phyloP scores from a whole-genome alignment of 2,888 invertebrate species.

The Ichneumoninae sp. region DNA sequence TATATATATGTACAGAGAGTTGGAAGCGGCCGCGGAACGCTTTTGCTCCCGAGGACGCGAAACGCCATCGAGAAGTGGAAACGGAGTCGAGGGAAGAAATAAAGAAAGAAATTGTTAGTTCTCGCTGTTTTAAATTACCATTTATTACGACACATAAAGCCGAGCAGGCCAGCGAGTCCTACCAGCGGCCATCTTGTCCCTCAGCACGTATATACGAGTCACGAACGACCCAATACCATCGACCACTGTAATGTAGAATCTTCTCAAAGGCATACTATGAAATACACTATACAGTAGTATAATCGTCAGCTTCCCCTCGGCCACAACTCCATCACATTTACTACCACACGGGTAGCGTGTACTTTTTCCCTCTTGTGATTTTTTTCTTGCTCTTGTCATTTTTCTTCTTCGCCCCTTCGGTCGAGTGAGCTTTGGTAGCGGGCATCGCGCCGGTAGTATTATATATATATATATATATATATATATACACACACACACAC shows the following conservation, averaged over 20 bases:
- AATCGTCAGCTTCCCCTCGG: constrained; percentile 54
- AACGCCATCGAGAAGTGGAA: constrained; percentile 60
- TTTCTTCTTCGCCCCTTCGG: constrained; percentile 65
- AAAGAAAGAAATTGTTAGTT: constrained; percentile 85
- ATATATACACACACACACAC: neutral
- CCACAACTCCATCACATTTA: constrained; percentile 32
- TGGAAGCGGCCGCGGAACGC: constrained; percentile 50
- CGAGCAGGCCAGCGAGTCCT: constrained; percentile 74
- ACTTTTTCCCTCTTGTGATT: constrained; percentile 69
- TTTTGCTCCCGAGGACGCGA: constrained; percentile 56
- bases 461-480: constrained; percentile 70
- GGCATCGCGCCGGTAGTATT: constrained; percentile 27
- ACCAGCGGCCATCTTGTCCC: constrained; percentile 83
- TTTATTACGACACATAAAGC: constrained; percentile 84
- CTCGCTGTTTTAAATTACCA: constrained; percentile 85
- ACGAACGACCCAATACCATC: constrained; percentile 35
- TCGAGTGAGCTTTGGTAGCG: constrained; percentile 51
- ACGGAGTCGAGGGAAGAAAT: constrained; percentile 76
- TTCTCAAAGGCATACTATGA: constrained; percentile 20
- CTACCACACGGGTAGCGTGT: constrained; percentile 23
- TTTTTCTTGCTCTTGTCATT: constrained; percentile 62
- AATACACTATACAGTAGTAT: constrained; percentile 52
- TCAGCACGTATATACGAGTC: constrained; percentile 63
- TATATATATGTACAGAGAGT: constrained; percentile 34
- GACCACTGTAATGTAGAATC: constrained; percentile 17